phyloP scores from a whole-genome alignment of 2,113 vertebrate species.

The Scophthalmus maximus region DNA sequence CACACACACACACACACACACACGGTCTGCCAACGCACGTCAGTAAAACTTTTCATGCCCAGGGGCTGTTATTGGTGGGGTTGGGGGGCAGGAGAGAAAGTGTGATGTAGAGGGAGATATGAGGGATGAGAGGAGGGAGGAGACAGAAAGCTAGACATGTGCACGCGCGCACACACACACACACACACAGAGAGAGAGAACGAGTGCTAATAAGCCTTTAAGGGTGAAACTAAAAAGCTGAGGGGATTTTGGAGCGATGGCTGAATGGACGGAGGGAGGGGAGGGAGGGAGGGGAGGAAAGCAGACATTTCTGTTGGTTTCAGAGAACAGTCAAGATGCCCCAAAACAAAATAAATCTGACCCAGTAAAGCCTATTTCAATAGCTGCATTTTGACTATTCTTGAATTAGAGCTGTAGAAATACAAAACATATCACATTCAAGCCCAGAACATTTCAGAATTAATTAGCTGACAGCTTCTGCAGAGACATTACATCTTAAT shows the following conservation, averaged over 20 bases:
- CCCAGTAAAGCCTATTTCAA: background rate
- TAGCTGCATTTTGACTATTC: background rate
- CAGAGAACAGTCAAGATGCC: conserved; percentile 14
- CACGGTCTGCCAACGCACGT: conserved; percentile 78
- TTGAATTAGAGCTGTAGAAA: conserved; percentile 1
- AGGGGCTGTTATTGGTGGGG: conserved; percentile 65
- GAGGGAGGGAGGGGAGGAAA: background rate
- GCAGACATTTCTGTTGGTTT: conserved; percentile 23
- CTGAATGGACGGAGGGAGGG: conserved; percentile 48
- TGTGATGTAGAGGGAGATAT: conserved; percentile 28
- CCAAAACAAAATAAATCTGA: conserved; percentile 27
- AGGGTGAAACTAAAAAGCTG: conserved; percentile 64
- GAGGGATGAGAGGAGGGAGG: conserved; percentile 50
- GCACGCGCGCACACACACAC: background rate
- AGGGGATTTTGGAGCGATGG: conserved; percentile 48
- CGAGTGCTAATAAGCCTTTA: conserved; percentile 71
- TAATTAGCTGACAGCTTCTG: conserved; percentile 15
- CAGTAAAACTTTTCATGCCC: conserved; percentile 80
- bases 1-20: conserved; percentile 20
- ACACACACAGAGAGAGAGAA: background rate
- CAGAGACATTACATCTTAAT: background rate
- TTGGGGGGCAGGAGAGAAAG: background rate
- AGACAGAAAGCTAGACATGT: conserved; percentile 29
- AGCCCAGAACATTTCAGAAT: conserved; percentile 13
- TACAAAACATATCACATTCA: conserved; percentile 17